These are phyloP conservation scores for Syngnathus scovelli DNA, from an alignment of 2,113 vertebrate species.

Conservation along the genomic window DNA sequence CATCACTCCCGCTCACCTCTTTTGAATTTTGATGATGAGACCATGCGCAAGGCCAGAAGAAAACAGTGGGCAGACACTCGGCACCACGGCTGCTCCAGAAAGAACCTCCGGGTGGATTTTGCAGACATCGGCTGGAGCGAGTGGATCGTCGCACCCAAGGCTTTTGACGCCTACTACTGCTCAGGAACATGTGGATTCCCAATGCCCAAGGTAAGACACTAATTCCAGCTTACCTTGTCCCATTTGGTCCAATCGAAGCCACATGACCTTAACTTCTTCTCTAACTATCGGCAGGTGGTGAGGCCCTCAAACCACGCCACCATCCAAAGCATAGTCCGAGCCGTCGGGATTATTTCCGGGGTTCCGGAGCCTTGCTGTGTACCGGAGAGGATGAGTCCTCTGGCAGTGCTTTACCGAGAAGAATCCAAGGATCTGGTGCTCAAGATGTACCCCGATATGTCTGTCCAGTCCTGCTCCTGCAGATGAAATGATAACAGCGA, in stretches of 20 bases:
- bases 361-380: constrained; percentile 92
- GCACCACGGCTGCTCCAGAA: constrained; percentile 78
- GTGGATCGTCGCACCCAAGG: constrained; percentile 91
- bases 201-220: constrained; percentile 82
- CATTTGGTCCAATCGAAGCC: background rate
- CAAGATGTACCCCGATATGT: constrained; percentile 94
- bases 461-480: constrained; percentile 88
- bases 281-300: constrained; percentile 68
- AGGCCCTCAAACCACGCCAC: constrained; percentile 93
- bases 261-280: background rate
- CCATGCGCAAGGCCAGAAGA: constrained; percentile 86
- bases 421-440: constrained; percentile 83
- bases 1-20: constrained; percentile 70
- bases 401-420: constrained; percentile 88
- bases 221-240: background rate
- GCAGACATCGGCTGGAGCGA: constrained; percentile 97
- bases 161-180: constrained; percentile 93
- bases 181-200: constrained; percentile 90
- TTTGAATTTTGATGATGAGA: constrained; percentile 88
- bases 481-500: constrained; percentile 63
- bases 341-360: constrained; percentile 87
- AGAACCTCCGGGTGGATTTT: constrained; percentile 92
- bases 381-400: constrained; percentile 87
- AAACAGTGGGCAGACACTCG: constrained; percentile 80
- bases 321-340: constrained; percentile 94